Base-by-base conservation (phyloP, 2,888 invertebrate species). In the Allolobophora icterica region DNA sequence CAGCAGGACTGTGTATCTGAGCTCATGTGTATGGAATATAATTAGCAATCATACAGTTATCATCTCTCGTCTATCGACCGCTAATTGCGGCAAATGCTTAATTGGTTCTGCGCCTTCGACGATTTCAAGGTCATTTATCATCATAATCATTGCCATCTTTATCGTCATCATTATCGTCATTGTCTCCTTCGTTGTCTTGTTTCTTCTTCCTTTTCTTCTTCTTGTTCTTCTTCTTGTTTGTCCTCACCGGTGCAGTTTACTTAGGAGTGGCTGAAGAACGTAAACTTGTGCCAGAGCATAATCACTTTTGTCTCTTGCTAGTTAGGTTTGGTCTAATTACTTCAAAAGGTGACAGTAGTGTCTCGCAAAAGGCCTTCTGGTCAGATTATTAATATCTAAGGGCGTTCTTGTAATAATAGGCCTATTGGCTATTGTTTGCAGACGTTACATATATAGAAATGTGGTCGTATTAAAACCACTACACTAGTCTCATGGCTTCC, bases 101-200 rank as follows among this genome's bases (percentile, higher is more conserved):
- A 52, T 52, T 52, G 24, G 52, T 52, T 52, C 21, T 24, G 21
- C 2, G 24, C 52, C 52, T 71, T 71, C 5, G 71, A n/a, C 30
- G 71, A n/a, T 52, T 71, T n/a, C 71, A 71, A 71, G 71, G 71
- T n/a, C 71, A n/a, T n/a, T 71, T n/a, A 71, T 71, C 71, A 71
- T 71, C 4, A 19, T 19, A 38, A 38, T 52, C 52, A 52, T n/a
- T 3, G 17, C 3, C 11, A 71, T 71, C 0, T 2, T n/a, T n/a
- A 71, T 71, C 71, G 71, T 13, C n/a, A n/a, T 52, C 52, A 52
- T 52, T 30, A 11, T 30, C 71, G 2, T n/a, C n/a, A 17, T 71
- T n/a, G 1, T 71, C 30, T 30, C n/a, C 71, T 71, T 71, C n/a
- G 52, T 52, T 52, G 21, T 52, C 11, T 21, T 52, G 5, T 3